Conservation (phyloP, 2,888 invertebrate species). For the Ochropleura plecta region DNA sequence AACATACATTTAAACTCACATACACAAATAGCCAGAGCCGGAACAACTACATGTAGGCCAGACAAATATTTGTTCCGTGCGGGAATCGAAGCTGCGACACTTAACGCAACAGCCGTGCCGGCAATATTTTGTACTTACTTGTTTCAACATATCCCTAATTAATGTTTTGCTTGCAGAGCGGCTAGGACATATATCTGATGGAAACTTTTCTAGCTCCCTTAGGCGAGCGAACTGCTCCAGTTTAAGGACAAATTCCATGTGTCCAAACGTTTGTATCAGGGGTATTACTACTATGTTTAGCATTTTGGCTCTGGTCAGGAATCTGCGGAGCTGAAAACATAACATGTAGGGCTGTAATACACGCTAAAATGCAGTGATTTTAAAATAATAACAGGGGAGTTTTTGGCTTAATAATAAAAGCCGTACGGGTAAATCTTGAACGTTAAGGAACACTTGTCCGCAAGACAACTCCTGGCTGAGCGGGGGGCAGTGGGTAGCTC, state of each 20-base stretch:
- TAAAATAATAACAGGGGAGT: not conserved
- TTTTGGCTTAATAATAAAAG: not conserved
- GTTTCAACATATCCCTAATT: slow-evolving; percentile 93
- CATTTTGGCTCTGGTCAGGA: slow-evolving; percentile 84
- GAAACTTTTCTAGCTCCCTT: slow-evolving; percentile 91
- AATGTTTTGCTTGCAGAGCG: slow-evolving; percentile 89
- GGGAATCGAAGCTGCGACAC: too few species aligned
- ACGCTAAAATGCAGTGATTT: not conserved
- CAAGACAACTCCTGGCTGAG: too few species aligned
- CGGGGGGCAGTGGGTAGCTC: too few species aligned
- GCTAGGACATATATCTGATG: slow-evolving; percentile 93
- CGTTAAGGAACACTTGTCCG: not conserved
- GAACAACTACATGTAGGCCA: too few species aligned
- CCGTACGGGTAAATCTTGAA: not conserved
- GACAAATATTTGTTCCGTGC: too few species aligned
- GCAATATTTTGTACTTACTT: slow-evolving; percentile 84
- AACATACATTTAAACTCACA: too few species aligned
- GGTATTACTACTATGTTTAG: slow-evolving; percentile 93
- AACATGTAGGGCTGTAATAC: not conserved
- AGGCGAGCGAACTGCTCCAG: slow-evolving; percentile 92
- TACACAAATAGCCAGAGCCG: too few species aligned
- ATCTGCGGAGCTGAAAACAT: slow-evolving; percentile 77
- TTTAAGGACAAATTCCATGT: slow-evolving; percentile 95
- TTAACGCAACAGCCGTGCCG: too few species aligned
- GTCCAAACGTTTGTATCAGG: slow-evolving; percentile 96